These are phyloP conservation scores for Hydrozoanthus tunicans DNA, from an alignment of 64 coral and sea anemone species.

Conservation along the genomic window DNA sequence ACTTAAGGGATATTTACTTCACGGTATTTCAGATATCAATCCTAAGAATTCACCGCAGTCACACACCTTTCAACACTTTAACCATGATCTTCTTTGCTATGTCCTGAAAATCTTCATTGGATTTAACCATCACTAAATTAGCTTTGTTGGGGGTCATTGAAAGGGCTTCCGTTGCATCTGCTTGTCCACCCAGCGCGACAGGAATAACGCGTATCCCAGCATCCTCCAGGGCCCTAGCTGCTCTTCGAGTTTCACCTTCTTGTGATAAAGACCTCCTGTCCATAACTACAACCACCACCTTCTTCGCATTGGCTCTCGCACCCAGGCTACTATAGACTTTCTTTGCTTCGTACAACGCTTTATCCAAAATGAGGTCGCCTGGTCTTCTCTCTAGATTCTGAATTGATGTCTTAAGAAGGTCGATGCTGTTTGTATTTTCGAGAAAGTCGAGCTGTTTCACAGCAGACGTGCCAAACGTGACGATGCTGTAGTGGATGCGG, in stretches of 20 bases:
- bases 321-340: constrained; percentile 56
- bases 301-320: constrained; percentile 71
- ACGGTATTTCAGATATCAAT: neutral
- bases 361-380: constrained; percentile 54
- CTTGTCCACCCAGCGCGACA: constrained; percentile 63
- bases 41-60: neutral
- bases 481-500: constrained; percentile 63
- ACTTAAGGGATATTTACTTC: too few species aligned
- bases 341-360: constrained; percentile 55
- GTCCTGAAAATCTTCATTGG: constrained; percentile 20
- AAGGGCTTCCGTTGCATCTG: constrained; percentile 37
- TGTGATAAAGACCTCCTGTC: constrained; percentile 68
- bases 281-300: constrained; percentile 78
- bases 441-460: constrained; percentile 58
- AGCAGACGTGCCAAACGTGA: constrained; percentile 58
- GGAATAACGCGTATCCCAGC: constrained; percentile 74
- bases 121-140: constrained; percentile 43
- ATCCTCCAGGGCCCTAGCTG: constrained; percentile 70
- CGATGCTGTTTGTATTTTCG: constrained; percentile 16
- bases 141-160: constrained; percentile 56
- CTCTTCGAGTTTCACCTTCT: constrained; percentile 39
- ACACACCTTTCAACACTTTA: constrained; percentile 69
- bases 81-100: constrained; percentile 69
- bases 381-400: constrained; percentile 6
- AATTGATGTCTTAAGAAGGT: constrained; percentile 44